A percentile compares a stretch with the other conserved stretches of the same genome.
These are phyloP conservation scores for Taphrorychus bicolor DNA, from an alignment of 2,888 invertebrate genomes.

Conservation along the genomic window DNA sequence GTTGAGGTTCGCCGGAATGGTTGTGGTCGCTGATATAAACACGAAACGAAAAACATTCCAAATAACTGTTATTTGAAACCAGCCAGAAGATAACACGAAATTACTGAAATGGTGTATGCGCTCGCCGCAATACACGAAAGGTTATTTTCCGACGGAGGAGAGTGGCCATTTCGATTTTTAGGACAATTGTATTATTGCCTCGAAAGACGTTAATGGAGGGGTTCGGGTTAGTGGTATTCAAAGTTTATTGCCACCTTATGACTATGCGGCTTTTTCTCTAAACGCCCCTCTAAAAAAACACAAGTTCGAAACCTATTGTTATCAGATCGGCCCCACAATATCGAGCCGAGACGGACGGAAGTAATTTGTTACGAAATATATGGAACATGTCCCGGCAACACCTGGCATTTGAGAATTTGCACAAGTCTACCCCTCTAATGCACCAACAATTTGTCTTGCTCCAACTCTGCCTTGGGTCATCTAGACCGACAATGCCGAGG, in stretches of 20 bases:
- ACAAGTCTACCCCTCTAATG: neutral
- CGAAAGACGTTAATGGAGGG: neutral
- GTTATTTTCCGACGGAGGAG: constrained; percentile 14
- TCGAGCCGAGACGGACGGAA: neutral
- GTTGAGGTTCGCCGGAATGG: constrained; percentile 35
- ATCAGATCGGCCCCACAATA: neutral
- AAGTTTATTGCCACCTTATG: neutral
- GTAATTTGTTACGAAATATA: constrained; percentile 4
- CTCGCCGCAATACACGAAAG: constrained; percentile 30
- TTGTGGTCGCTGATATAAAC: constrained; percentile 35
- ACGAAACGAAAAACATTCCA: constrained; percentile 40
- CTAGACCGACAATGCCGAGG: neutral
- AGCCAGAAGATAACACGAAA: constrained; percentile 38
- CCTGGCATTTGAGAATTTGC: constrained; percentile 9
- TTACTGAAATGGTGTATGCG: constrained; percentile 28
- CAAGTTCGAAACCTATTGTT: neutral
- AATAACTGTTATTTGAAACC: constrained; percentile 41
- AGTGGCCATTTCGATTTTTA: neutral
- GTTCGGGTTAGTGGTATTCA: neutral
- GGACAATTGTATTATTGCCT: constrained; percentile 6
- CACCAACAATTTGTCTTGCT: constrained; percentile 8
- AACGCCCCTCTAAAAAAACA: too few relatives aligned
- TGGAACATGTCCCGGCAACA: neutral
- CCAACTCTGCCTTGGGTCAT: neutral
- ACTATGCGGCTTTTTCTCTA: neutral